Percentiles rank a stretch among this genome's conserved stretches.
Evolutionary conservation across 2,888 invertebrate species (phyloP).

Genomic region (Rugalucina vietnamica): DNA sequence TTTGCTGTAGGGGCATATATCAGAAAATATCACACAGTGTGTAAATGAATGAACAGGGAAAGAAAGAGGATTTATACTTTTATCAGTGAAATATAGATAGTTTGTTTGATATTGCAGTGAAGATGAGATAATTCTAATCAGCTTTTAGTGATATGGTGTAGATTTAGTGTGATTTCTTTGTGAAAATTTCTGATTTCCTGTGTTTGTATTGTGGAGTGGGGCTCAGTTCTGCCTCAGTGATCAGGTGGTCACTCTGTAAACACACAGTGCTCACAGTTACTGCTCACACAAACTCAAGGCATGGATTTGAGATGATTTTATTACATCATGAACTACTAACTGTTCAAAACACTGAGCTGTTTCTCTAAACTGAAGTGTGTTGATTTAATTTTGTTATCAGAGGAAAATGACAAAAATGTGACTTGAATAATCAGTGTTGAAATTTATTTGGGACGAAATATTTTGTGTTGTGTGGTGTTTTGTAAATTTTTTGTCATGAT

Average conservation of each 20-base stretch:
- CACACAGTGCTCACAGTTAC: not conserved
- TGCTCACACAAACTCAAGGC: too few species aligned
- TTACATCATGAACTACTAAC: too few species aligned
- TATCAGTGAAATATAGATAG: conserved; percentile 49
- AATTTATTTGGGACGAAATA: too few species aligned
- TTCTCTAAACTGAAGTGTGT: too few species aligned
- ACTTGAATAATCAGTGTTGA: too few species aligned
- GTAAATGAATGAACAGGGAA: conserved; percentile 62
- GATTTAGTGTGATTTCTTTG: not conserved
- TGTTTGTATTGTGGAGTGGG: not conserved
- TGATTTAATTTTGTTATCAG: too few species aligned
- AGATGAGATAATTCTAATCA: conserved; percentile 42
- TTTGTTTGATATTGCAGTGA: conserved; percentile 26
- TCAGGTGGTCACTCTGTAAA: conserved; percentile 11
- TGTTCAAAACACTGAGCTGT: too few species aligned
- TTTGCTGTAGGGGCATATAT: conserved; percentile 28
- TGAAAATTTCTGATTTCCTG: not conserved
- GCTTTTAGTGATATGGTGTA: conserved; percentile 34
- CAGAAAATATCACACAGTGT: conserved; percentile 38
- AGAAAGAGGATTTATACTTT: conserved; percentile 54
- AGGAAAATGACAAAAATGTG: too few species aligned
- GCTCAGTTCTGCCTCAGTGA: not conserved
- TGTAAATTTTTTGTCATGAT: too few species aligned
- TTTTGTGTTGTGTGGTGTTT: too few species aligned
- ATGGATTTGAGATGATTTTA: not conserved